These are phyloP conservation scores for Drosophila sproati DNA, from an alignment of 1,140 invertebrate species.

Conservation along the genomic window DNA sequence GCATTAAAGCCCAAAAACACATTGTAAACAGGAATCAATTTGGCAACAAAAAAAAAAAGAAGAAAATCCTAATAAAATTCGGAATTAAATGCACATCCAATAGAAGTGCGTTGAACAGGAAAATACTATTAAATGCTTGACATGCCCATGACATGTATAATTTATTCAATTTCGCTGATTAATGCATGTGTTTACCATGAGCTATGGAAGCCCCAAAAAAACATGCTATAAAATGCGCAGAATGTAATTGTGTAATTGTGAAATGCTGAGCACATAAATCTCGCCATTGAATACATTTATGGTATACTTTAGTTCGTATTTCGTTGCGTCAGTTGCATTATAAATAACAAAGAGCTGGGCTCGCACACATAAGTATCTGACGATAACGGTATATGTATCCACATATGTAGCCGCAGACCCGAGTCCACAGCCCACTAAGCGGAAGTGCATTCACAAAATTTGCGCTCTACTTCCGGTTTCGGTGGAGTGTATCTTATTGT, in stretches of 20 bases:
- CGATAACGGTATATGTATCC: not conserved
- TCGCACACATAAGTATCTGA: slow-evolving; percentile 10
- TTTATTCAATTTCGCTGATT: slow-evolving; percentile 17
- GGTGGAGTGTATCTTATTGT: slow-evolving; percentile 49
- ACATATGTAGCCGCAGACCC: too few relatives aligned
- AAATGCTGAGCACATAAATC: slow-evolving; percentile 48
- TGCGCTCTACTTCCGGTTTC: slow-evolving; percentile 72
- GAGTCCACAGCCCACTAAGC: slow-evolving; percentile 55
- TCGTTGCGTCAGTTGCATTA: slow-evolving; percentile 56
- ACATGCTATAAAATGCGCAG: slow-evolving; percentile 18
- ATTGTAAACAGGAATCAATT: too few relatives aligned
- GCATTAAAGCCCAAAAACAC: too few relatives aligned
- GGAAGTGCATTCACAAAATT: slow-evolving; percentile 77
- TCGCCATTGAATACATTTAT: slow-evolving; percentile 46
- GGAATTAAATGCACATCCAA: not conserved
- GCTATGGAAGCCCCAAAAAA: not conserved
- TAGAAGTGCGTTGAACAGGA: not conserved
- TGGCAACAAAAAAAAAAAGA: not conserved
- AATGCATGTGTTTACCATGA: not conserved
- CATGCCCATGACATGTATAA: not conserved
- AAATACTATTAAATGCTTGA: slow-evolving; percentile 3
- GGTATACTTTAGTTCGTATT: slow-evolving; percentile 52
- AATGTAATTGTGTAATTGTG: slow-evolving; percentile 26
- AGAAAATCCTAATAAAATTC: not conserved
- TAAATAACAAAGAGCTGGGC: slow-evolving; percentile 56